These are phyloP conservation scores for Helobdella robusta DNA, from an alignment of 2,888 invertebrate species.

Conservation along the genomic window DNA sequence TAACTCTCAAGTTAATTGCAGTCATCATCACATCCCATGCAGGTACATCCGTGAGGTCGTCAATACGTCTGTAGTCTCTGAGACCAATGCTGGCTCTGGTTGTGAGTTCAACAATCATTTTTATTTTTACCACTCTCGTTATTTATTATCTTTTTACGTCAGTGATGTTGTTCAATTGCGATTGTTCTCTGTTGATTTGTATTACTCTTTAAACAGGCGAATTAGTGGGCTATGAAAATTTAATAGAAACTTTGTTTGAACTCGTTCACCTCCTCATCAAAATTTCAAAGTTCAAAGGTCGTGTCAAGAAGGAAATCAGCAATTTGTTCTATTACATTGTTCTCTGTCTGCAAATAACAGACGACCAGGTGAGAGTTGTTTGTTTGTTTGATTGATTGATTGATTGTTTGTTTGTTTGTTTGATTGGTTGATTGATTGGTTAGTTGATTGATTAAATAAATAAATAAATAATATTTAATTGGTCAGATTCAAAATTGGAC, in stretches of 20 bases:
- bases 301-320: constrained; percentile 57
- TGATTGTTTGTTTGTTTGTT: background rate
- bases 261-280: constrained; percentile 60
- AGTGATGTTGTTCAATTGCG: no score
- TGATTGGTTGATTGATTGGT: background rate
- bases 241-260: constrained; percentile 62
- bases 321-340: constrained; percentile 61
- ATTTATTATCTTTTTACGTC: no score
- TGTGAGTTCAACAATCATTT: no score
- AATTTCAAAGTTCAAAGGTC: constrained; percentile 54
- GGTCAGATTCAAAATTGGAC: constrained; percentile 55
- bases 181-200: no score
- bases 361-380: constrained; percentile 55
- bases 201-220: no score
- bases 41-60: no score
- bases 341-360: constrained; percentile 63
- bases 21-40: no score
- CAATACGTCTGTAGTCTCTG: no score
- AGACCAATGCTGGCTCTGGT: no score
- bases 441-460: background rate
- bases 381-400: background rate
- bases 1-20: no score
- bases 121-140: no score
- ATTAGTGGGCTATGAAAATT: constrained; percentile 58
- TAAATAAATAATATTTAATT: background rate